Base-by-base conservation (phyloP, 1,140 invertebrate species). In the Camponotus pennsylvanicus region DNA sequence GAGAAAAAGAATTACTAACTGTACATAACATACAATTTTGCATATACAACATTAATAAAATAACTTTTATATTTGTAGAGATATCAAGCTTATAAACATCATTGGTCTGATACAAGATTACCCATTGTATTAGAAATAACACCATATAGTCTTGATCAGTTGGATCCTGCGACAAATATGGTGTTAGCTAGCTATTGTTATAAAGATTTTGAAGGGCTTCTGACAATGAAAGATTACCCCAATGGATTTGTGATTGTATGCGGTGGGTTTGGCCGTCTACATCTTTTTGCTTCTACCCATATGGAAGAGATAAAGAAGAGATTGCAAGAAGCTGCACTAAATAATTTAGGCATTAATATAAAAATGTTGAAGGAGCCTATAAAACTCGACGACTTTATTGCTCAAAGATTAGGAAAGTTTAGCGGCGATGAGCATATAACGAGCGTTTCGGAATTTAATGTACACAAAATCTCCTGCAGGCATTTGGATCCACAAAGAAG, bases 21-120 rank as follows among this genome's bases (percentile, higher is more conserved):
- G 45, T 13, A 27, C 27, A 42, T 57, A 27, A 15, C 49, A 9
- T 5, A 75, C 27, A 52, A 77, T 87, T 90, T 80, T 73, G 32
- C 18, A 32, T 9, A 7, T 27, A 61, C 42, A 77, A 78, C 7
- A 15, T 79, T 27, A 27, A 32, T 55, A 67, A 67, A 34, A 86
- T 71, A 55, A 85, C 69, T 76, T 71, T 88, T 89, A 37, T 90
- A 91, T 93, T 95, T 96, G 77, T 95, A 99, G 98, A 97, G 97
- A 93, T 99, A 98, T 94, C 97, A 98, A 96, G 98, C 98, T 11
- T 98, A 97, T 93, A 99, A 99, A 95, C 97, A 98, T 92, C 98
- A 99, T 92, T 99, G 99, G 98, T 98, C 98, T 73, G 98, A 99
- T 69, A 98, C 97, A 67, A 96, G 97, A 87, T 95, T 99, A 49